Evolutionary conservation across 2,113 vertebrate genomes (phyloP), one percentile per base, ranked within the genome.

Genomic region (Formicarius rufipectus): DNA sequence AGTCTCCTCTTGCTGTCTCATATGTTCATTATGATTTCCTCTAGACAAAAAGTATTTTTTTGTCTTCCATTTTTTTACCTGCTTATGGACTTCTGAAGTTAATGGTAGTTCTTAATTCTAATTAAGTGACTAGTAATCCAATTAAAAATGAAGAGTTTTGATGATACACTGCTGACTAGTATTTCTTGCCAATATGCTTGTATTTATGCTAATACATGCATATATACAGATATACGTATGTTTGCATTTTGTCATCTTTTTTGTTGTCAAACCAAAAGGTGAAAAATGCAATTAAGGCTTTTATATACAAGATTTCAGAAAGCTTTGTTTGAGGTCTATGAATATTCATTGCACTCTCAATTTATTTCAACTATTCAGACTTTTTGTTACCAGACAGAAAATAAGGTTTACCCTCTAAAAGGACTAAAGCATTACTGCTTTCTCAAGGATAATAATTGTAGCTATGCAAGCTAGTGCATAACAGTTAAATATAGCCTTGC

Each of bases 401-500:
- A 45, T 39, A 66, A 68, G 56, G 20, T 78, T 90, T 96, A 94
- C 91, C 81, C 74, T 94, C 66, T 74, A 74, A 68, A 79, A 35
- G 37, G 69, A 27, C 77, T 40, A 78, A 28, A 91, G 52, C 77
- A 72, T 72, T 94, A 45, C 39, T 79, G 44, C 69, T 82, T 94
- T 89, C 80, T 72, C 44, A 45, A 84, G 73, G 80, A 82, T 92
- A 68, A 69, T 90, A 94, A 90, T 33, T 90, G 92, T 72, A 96
- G 77, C 88, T 94, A 39, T 84, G 88, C 86, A 75, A 88, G 76
- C 83, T 95, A 89, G 88, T 49, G 55, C 66, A 55, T 45, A 95
- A 95, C 9, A 7, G 90, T 96, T 96, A 96, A 96, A 96, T 95
- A 96, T 87, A 96, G 96, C 88, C 86, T 92, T 94, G 90, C 83